A percentile compares a stretch with the other conserved stretches of the same genome.
Conservation (phyloP, 2,888 invertebrate genomes). For the Eudasyphora cyanicolor region DNA sequence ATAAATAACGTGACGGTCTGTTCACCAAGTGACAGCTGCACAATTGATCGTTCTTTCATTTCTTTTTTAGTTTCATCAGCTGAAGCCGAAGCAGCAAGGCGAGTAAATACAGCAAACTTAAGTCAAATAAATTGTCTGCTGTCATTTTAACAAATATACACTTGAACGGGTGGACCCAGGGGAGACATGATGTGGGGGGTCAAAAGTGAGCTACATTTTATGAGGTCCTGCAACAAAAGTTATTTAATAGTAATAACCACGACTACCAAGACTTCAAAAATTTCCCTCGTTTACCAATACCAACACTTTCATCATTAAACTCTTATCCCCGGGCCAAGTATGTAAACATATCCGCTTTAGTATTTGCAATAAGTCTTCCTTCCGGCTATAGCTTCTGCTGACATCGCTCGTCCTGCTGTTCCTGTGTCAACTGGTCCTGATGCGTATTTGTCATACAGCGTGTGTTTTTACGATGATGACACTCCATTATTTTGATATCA, state of each 20-base stretch:
- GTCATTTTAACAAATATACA: conserved; percentile 35
- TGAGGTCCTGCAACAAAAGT: no score
- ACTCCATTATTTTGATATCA: conserved; percentile 50
- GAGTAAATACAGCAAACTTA: conserved; percentile 34
- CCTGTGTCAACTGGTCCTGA: conserved; percentile 7
- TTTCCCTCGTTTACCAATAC: background rate
- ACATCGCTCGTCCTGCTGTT: conserved; percentile 44
- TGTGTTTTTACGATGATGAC: conserved; percentile 50
- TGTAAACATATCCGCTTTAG: conserved; percentile 15
- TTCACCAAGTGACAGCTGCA: conserved; percentile 42
- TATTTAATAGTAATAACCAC: background rate
- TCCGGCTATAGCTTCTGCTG: conserved; percentile 68
- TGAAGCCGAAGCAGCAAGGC: conserved; percentile 11
- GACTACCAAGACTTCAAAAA: background rate
- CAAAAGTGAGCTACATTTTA: no score
- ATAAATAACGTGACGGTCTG: conserved; percentile 31
- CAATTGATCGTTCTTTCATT: conserved; percentile 39
- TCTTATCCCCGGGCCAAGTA: conserved; percentile 10
- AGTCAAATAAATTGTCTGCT: conserved; percentile 46
- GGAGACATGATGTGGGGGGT: background rate
- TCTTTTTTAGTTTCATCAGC: background rate
- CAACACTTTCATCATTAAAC: conserved; percentile 2
- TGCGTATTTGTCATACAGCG: conserved; percentile 26
- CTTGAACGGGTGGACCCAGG: background rate
- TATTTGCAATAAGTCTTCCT: conserved; percentile 35